phyloP scores from a whole-genome alignment of 2,888 invertebrate genomes.

The Platerodrilus igneus region DNA sequence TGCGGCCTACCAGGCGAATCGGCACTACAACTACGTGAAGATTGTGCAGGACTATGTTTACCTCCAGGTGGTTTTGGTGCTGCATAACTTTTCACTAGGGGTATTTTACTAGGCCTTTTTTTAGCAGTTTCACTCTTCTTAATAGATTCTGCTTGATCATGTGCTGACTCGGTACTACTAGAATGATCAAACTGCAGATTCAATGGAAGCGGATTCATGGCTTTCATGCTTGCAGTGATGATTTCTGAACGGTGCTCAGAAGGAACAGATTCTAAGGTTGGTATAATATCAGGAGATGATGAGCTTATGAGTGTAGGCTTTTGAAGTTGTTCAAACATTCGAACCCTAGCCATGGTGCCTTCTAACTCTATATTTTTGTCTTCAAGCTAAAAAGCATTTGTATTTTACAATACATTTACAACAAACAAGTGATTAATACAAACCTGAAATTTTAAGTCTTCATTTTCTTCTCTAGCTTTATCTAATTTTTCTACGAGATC shows the following conservation, averaged over 20 bases:
- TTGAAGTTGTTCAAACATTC: constrained; percentile 62
- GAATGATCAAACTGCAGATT: constrained; percentile 54
- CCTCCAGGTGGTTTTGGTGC: constrained; percentile 59
- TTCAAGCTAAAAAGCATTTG: constrained; percentile 59
- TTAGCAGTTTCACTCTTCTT: constrained; percentile 29
- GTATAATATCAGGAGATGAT: constrained; percentile 45
- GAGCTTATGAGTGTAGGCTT: constrained; percentile 34
- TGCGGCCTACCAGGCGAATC: constrained; percentile 50
- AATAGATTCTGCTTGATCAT: constrained; percentile 53
- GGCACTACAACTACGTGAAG: constrained; percentile 48
- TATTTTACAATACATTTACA: background rate
- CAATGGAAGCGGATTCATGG: constrained; percentile 54
- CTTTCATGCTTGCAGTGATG: constrained; percentile 56
- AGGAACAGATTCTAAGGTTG: constrained; percentile 45
- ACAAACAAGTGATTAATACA: constrained; percentile 26
- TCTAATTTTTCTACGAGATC: constrained; percentile 64
- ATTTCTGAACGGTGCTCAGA: constrained; percentile 42
- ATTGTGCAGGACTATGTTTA: constrained; percentile 41
- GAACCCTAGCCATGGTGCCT: constrained; percentile 71
- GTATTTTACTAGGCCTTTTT: constrained; percentile 66
- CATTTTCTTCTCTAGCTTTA: constrained; percentile 71
- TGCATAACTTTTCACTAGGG: constrained; percentile 56
- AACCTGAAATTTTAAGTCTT: constrained; percentile 79
- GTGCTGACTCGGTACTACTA: constrained; percentile 62
- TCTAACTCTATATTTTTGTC: constrained; percentile 79